phyloP scores from a whole-genome alignment of 2,113 vertebrate species.

The Hippopotamus amphibius region DNA sequence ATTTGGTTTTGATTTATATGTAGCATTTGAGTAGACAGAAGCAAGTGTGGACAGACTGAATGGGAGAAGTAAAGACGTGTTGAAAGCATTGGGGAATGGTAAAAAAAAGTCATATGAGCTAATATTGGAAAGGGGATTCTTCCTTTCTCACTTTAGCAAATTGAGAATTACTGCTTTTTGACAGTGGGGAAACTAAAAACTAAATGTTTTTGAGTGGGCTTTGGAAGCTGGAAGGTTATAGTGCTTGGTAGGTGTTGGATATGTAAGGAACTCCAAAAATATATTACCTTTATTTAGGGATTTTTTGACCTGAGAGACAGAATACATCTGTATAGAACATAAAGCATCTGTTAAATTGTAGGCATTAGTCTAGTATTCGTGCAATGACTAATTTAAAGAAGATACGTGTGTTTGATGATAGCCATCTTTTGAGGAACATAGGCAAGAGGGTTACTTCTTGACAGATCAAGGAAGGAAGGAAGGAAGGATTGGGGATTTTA shows the following conservation, averaged over 20 bases:
- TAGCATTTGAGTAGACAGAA: background rate
- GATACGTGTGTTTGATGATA: background rate
- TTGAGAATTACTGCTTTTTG: background rate
- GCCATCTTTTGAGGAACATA: background rate
- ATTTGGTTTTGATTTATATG: background rate
- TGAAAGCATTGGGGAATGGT: background rate
- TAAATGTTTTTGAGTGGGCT: background rate
- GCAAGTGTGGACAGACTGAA: background rate
- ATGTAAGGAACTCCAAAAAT: background rate
- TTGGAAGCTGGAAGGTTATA: background rate
- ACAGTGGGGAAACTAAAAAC: background rate
- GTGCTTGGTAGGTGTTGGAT: background rate
- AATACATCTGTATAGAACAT: background rate
- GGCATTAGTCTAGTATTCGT: background rate
- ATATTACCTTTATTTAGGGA: background rate
- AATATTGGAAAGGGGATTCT: background rate
- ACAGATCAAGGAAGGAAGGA: background rate
- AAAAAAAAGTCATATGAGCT: background rate
- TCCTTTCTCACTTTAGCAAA: background rate
- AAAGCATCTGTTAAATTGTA: background rate
- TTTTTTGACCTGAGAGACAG: background rate
- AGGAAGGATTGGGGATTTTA: background rate
- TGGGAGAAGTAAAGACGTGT: background rate
- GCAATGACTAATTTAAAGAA: conserved; percentile 13
- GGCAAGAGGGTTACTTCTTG: background rate